These are phyloP conservation scores for Lycophotia porphyrea DNA, from an alignment of 2,888 invertebrate genomes.

Conservation along the genomic window DNA sequence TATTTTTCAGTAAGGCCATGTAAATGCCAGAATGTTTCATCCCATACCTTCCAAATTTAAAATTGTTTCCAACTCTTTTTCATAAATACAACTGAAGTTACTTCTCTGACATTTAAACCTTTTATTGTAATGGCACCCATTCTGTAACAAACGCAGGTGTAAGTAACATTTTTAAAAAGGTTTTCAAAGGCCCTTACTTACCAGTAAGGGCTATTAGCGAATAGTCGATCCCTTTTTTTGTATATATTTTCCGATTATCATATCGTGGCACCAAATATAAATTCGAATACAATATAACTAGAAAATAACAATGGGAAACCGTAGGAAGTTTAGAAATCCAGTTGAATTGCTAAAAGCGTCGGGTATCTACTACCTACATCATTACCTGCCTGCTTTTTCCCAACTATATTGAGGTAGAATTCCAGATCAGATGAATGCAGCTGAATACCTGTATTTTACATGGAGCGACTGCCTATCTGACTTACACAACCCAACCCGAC, in stretches of 20 bases:
- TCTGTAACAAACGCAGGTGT: neutral
- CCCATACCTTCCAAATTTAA: neutral
- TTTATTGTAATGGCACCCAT: constrained; percentile 5
- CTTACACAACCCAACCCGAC: no score
- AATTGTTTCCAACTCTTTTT: neutral
- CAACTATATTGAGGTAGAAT: no score
- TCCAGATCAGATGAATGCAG: no score
- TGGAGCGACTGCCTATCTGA: no score
- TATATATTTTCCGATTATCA: neutral
- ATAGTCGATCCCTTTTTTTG: neutral
- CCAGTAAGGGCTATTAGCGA: constrained; percentile 1
- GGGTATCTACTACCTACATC: neutral
- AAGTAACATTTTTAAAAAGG: constrained; percentile 32
- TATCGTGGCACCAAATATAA: neutral
- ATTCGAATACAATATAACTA: neutral
- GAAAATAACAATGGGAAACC: neutral
- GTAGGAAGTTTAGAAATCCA: neutral
- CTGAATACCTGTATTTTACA: no score
- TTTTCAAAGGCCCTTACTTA: constrained; percentile 2
- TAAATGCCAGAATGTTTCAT: neutral
- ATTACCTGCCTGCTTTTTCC: no score
- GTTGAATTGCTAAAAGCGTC: neutral
- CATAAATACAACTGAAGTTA: neutral
- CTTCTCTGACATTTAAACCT: neutral
- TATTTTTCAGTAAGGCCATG: neutral